Conservation (phyloP, 2,888 invertebrate species). For the Smittia aterrima region DNA sequence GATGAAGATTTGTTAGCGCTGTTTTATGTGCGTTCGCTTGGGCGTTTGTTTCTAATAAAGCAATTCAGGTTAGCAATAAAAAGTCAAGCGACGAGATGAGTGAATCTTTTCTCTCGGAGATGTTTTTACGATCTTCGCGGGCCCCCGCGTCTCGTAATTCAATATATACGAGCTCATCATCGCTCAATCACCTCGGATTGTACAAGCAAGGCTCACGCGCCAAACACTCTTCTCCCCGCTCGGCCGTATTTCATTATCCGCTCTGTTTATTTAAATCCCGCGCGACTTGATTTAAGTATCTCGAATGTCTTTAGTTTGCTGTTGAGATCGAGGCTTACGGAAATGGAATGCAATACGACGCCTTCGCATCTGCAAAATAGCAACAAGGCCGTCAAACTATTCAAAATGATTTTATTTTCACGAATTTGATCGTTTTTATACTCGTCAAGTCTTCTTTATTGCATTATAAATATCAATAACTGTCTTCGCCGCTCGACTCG, state of each 20-base stretch:
- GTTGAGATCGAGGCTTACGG: background rate
- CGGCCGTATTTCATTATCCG: background rate
- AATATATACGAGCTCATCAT: constrained; percentile 23
- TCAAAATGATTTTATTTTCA: constrained; percentile 39
- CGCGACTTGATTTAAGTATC: background rate
- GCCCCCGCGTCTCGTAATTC: background rate
- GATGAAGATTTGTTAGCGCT: background rate
- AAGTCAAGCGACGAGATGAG: constrained; percentile 2
- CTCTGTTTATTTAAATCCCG: constrained; percentile 17
- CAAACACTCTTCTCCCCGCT: background rate
- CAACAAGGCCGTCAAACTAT: constrained; percentile 36
- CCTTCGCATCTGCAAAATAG: background rate
- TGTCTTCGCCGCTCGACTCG: constrained; percentile 22
- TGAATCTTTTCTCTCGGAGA: background rate
- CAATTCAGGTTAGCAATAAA: constrained; percentile 28
- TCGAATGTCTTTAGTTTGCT: background rate
- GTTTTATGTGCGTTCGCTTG: background rate
- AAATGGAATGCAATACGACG: background rate
- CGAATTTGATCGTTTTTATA: constrained; percentile 19
- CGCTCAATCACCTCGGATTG: constrained; percentile 13
- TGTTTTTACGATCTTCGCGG: constrained; percentile 26
- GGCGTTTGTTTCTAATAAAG: constrained; percentile 32
- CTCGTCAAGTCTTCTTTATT: background rate
- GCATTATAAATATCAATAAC: constrained; percentile 37
- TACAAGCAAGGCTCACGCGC: background rate